A percentile compares a stretch with the other conserved stretches of the same genome.
Conservation (phyloP, 2,888 invertebrate genomes). For the Serripes groenlandicus region DNA sequence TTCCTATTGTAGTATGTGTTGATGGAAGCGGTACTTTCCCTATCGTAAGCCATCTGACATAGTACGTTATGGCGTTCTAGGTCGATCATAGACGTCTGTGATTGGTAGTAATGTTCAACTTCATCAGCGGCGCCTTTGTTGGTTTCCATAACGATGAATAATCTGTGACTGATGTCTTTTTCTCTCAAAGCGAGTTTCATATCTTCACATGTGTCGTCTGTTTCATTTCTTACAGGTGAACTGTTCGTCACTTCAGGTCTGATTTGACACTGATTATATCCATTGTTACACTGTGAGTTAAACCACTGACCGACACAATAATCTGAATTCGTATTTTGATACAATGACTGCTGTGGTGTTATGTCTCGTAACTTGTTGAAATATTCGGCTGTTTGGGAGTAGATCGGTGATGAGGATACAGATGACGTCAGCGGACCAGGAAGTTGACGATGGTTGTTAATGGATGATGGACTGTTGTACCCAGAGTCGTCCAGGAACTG, state of each 20-base stretch:
- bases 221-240: background rate
- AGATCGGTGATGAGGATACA: background rate
- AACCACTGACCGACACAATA: background rate
- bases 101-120: slow-evolving; percentile 59
- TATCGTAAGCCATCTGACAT: slow-evolving; percentile 62
- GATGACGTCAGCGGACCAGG: background rate
- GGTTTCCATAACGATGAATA: slow-evolving; percentile 33
- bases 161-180: slow-evolving; percentile 49
- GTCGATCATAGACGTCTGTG: slow-evolving; percentile 62
- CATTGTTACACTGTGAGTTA: background rate
- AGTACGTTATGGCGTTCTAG: slow-evolving; percentile 65
- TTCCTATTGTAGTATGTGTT: slow-evolving; percentile 62
- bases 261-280: background rate
- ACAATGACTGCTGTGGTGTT: background rate
- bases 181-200: slow-evolving; percentile 64
- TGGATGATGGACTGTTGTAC: slow-evolving; percentile 55
- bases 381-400: background rate
- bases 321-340: too few relatives aligned
- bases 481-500: slow-evolving; percentile 64
- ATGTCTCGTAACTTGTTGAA: background rate
- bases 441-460: background rate
- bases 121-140: slow-evolving; percentile 42
- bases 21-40: slow-evolving; percentile 53
- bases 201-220: too few relatives aligned
- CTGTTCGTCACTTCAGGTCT: background rate